A percentile compares a stretch with the other conserved stretches of the same genome.
Conservation (phyloP, 2,797 vertebrate genomes). For the Chloroceryle inda region DNA sequence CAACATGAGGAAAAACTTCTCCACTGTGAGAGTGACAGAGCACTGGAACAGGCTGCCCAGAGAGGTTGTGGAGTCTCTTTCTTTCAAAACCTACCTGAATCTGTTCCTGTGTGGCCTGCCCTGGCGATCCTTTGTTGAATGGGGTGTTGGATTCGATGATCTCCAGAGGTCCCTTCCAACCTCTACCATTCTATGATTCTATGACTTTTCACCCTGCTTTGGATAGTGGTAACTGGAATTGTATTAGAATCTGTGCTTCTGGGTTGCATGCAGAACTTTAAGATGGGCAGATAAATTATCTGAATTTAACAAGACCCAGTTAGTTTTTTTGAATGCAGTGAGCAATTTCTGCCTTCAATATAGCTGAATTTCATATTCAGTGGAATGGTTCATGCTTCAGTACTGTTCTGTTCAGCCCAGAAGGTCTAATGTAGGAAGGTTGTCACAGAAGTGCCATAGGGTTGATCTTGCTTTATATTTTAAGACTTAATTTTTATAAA, state of each 20-base stretch:
- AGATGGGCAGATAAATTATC: neutral
- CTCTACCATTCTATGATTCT: too few species aligned
- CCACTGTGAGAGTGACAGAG: too few species aligned
- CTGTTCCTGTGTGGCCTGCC: too few species aligned
- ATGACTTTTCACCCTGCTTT: neutral
- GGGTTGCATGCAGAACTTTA: neutral
- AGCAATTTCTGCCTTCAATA: neutral
- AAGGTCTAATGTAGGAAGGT: neutral
- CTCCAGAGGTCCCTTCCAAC: too few species aligned
- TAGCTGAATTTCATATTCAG: neutral
- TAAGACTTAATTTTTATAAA: neutral
- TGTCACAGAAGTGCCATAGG: too few species aligned
- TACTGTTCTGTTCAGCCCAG: neutral
- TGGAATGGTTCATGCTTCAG: neutral
- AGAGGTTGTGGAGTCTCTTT: too few species aligned
- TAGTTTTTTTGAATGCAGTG: neutral
- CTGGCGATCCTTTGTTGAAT: too few species aligned
- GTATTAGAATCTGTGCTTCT: neutral
- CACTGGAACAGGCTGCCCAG: too few species aligned
- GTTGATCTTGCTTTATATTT: neutral
- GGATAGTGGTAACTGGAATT: neutral
- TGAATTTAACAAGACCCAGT: neutral
- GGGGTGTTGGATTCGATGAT: too few species aligned
- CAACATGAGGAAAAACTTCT: too few species aligned
- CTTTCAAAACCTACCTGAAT: too few species aligned